These are phyloP conservation scores for Cephus sareptanus DNA, from an alignment of 2,888 invertebrate genomes.

Conservation along the genomic window DNA sequence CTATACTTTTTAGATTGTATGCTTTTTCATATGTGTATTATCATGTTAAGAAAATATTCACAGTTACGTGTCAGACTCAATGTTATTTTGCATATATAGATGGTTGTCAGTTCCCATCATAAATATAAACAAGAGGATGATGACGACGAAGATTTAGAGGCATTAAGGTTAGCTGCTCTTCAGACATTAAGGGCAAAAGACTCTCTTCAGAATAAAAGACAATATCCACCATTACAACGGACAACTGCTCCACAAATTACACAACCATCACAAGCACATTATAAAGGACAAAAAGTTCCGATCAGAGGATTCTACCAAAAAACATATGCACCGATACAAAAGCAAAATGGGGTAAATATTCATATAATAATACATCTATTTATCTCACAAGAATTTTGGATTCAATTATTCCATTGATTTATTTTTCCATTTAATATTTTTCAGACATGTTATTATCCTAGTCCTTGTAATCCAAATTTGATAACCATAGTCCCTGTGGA, in stretches of 20 bases:
- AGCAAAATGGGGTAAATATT: constrained; percentile 51
- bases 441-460: constrained; percentile 53
- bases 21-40: not conserved
- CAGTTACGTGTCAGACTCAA: not conserved
- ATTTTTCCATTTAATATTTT: constrained; percentile 9
- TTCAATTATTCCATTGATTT: not conserved
- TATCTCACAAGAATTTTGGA: not conserved
- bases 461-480: constrained; percentile 65
- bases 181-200: constrained; percentile 61
- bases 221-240: constrained; percentile 22
- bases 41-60: not conserved
- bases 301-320: constrained; percentile 42
- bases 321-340: constrained; percentile 24
- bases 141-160: constrained; percentile 69
- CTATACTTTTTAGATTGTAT: not conserved
- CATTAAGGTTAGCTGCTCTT: constrained; percentile 67
- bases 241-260: not conserved
- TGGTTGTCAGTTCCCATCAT: constrained; percentile 39
- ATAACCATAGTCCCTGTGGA: constrained; percentile 68
- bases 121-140: constrained; percentile 60
- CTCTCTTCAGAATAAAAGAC: constrained; percentile 26
- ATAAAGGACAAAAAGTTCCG: constrained; percentile 37
- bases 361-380: not conserved
- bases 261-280: constrained; percentile 16
- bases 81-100: constrained; percentile 25